Percentiles rank a stretch among this genome's conserved stretches.
These are phyloP conservation scores for Ia io DNA, from an alignment of 2,113 vertebrate genomes.

Conservation along the genomic window DNA sequence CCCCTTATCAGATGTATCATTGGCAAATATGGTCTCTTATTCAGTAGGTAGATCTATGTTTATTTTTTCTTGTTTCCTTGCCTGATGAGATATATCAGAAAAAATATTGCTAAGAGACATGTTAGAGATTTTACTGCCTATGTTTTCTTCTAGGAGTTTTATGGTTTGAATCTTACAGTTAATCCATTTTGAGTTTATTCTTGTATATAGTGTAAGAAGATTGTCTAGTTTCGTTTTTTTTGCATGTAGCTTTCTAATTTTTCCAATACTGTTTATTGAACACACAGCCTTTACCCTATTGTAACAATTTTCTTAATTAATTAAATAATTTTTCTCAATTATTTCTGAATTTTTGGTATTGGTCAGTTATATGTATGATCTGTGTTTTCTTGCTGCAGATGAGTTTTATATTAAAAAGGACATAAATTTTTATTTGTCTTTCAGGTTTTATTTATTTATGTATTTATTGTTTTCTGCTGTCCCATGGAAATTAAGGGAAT, in stretches of 20 bases:
- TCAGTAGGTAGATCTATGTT: background rate
- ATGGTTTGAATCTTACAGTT: background rate
- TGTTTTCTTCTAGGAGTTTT: background rate
- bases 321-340: background rate
- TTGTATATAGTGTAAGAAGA: background rate
- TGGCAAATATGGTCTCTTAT: background rate
- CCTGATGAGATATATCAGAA: background rate
- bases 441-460: background rate
- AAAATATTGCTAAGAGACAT: background rate
- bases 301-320: background rate
- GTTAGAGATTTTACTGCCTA: background rate
- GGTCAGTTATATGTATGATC: background rate
- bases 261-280: background rate
- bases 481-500: background rate
- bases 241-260: background rate
- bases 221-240: background rate
- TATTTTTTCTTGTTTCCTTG: background rate
- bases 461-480: background rate
- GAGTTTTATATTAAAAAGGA: background rate
- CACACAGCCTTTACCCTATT: background rate
- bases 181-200: background rate
- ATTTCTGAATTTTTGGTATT: conserved; percentile 68
- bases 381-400: background rate
- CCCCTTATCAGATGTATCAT: background rate
- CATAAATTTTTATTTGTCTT: background rate